Conservation (phyloP, 2,888 invertebrate species). For the Thereva nobilitata region DNA sequence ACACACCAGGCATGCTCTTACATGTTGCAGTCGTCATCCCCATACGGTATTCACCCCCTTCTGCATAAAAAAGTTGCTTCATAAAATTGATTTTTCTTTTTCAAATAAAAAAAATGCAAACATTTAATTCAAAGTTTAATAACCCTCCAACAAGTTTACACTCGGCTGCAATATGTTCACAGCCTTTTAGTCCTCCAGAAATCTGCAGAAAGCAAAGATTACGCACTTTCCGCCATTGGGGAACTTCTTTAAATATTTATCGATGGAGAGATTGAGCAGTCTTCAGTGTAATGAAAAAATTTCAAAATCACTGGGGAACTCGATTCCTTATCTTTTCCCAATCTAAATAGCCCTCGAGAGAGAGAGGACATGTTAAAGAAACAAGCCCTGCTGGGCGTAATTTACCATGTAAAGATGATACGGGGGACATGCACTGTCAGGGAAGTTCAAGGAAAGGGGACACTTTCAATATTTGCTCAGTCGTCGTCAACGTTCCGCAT, state of each 20-base stretch:
- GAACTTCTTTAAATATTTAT: conserved; percentile 21
- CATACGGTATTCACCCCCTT: too few species aligned
- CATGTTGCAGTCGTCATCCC: too few species aligned
- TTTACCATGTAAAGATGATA: not conserved
- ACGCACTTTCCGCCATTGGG: not conserved
- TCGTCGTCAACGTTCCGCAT: not conserved
- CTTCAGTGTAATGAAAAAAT: conserved; percentile 5
- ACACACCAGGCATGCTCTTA: too few species aligned
- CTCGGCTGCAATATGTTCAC: too few species aligned
- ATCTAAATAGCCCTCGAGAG: not conserved
- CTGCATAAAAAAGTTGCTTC: too few species aligned
- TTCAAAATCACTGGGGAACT: conserved; percentile 21
- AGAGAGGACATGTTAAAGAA: not conserved
- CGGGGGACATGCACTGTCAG: not conserved
- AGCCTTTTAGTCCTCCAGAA: too few species aligned
- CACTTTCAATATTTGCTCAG: not conserved
- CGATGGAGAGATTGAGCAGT: conserved; percentile 16
- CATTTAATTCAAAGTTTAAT: too few species aligned
- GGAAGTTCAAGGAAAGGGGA: not conserved
- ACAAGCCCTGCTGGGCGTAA: conserved; percentile 6
- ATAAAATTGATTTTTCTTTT: too few species aligned
- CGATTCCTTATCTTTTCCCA: conserved; percentile 8
- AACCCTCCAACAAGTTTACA: too few species aligned
- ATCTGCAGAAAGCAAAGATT: too few species aligned
- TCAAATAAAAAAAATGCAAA: too few species aligned